phyloP scores from a whole-genome alignment of 2,113 vertebrate genomes.

The Atractosteus spatula region DNA sequence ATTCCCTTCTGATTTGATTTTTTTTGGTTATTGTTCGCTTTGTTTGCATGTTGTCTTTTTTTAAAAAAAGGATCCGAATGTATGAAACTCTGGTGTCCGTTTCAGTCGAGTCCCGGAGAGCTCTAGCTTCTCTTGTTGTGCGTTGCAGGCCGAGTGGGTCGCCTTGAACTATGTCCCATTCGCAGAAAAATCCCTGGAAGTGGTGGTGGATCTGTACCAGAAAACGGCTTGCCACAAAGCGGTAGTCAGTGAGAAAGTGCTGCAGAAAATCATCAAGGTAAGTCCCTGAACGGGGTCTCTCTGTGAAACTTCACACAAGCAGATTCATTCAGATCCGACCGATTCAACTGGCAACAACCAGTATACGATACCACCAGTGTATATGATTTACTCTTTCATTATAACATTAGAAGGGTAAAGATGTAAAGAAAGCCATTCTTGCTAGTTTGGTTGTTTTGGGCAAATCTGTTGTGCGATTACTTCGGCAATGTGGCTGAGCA shows the following conservation, averaged over 20 bases:
- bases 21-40: constrained; percentile 30
- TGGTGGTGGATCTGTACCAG: constrained; percentile 94
- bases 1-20: constrained; percentile 37
- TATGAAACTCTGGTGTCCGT: no score
- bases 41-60: constrained; percentile 18
- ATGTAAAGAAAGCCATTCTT: no score
- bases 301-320: background rate
- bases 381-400: no score
- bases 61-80: constrained; percentile 42
- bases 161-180: constrained; percentile 98
- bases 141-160: constrained; percentile 92
- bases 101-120: no score
- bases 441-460: no score
- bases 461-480: no score
- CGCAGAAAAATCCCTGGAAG: constrained; percentile 93
- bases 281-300: constrained; percentile 2
- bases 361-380: no score
- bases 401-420: no score
- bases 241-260: constrained; percentile 91
- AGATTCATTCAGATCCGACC: background rate
- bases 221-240: constrained; percentile 98
- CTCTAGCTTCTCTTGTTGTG: no score
- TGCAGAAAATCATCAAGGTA: constrained; percentile 96
- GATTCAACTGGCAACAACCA: background rate
- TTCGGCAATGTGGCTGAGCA: no score